A percentile compares a stretch with the other conserved stretches of the same genome.
Evolutionary conservation across 92 coral and sea anemone species (phyloP).

Genomic region (Epizoanthus rinbou): DNA sequence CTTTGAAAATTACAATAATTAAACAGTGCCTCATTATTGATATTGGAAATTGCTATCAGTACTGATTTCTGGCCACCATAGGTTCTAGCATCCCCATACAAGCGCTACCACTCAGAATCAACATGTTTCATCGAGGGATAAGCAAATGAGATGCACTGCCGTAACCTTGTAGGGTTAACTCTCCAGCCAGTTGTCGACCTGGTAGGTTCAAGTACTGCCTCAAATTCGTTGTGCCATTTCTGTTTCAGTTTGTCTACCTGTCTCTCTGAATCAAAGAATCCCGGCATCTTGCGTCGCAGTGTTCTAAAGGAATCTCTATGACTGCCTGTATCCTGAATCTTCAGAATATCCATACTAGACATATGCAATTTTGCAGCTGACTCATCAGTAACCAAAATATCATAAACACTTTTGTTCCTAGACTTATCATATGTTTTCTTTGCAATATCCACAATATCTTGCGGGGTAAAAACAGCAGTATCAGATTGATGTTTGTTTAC

Average conservation of each 20-base stretch:
- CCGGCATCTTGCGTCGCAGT: conserved; percentile 35
- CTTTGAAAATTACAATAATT: conserved; percentile 48
- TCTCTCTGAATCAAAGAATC: conserved; percentile 40
- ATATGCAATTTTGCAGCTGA: conserved; percentile 10
- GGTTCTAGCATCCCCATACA: conserved; percentile 54
- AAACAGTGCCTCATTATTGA: conserved; percentile 40
- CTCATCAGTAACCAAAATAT: conserved; percentile 10
- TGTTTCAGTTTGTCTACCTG: conserved; percentile 42
- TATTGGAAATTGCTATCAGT: conserved; percentile 35
- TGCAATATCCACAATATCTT: not conserved
- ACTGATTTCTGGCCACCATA: conserved; percentile 57
- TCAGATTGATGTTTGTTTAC: no score
- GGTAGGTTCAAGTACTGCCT: conserved; percentile 42
- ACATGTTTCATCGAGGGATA: conserved; percentile 17
- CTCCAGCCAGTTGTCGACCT: conserved; percentile 46
- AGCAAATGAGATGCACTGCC: conserved; percentile 15
- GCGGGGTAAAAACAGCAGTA: not conserved
- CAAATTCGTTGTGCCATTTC: conserved; percentile 48
- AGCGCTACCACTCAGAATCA: conserved; percentile 47
- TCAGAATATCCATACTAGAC: conserved; percentile 47
- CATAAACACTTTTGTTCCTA: conserved; percentile 18
- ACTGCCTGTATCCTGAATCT: conserved; percentile 55
- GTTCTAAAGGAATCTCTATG: conserved; percentile 45
- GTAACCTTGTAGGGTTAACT: conserved; percentile 27
- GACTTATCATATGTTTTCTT: not conserved